phyloP scores from a whole-genome alignment of 1,140 invertebrate genomes.

The Drosophila nigromelanica region DNA sequence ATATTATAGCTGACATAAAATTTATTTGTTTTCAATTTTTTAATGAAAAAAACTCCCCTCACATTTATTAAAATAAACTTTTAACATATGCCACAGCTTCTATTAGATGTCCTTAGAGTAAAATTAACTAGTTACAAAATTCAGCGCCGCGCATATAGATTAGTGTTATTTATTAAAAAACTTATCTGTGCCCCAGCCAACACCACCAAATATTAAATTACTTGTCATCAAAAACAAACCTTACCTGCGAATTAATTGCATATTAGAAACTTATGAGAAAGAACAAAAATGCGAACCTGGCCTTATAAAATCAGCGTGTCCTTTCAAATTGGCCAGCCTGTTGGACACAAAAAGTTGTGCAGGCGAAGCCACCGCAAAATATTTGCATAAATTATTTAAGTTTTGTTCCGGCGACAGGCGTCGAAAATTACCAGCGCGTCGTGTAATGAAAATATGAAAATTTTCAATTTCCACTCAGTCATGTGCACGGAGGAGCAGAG shows the following conservation, averaged over 20 bases:
- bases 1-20: too few relatives aligned
- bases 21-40: too few relatives aligned
- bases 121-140: background rate
- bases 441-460: slow-evolving; percentile 79
- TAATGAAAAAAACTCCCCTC: too few relatives aligned
- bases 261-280: slow-evolving; percentile 3
- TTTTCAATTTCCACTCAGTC: slow-evolving; percentile 75
- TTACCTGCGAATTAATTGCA: slow-evolving; percentile 21
- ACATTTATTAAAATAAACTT: too few relatives aligned
- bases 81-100: too few relatives aligned
- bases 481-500: slow-evolving; percentile 30
- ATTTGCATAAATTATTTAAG: slow-evolving; percentile 79
- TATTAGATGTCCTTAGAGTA: too few relatives aligned
- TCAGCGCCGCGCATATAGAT: background rate
- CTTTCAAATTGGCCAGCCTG: slow-evolving; percentile 54
- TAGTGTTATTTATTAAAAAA: background rate
- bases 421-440: slow-evolving; percentile 38
- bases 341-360: slow-evolving; percentile 48
- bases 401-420: slow-evolving; percentile 41
- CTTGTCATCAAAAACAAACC: slow-evolving; percentile 2
- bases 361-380: slow-evolving; percentile 57
- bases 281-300: background rate
- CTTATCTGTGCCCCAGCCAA: background rate
- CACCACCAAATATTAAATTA: slow-evolving; percentile 2
- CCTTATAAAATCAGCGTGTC: slow-evolving; percentile 26